Conservation (phyloP, 2,113 vertebrate species). For the Colossoma macropomum region DNA sequence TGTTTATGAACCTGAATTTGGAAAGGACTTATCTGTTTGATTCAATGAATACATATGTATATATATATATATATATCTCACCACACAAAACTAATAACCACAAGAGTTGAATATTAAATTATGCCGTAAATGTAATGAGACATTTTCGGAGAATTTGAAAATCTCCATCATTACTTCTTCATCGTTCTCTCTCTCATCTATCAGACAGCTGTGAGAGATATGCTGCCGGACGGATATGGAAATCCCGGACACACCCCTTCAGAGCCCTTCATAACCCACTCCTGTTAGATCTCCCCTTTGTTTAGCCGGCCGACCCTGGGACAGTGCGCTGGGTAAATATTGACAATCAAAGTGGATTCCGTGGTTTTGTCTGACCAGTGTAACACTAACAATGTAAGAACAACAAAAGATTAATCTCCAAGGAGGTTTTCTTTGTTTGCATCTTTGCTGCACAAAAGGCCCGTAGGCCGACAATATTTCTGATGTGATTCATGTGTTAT, state of each 20-base stretch:
- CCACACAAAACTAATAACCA: too few relatives aligned
- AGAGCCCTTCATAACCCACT: constrained; percentile 28
- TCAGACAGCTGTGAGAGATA: constrained; percentile 27
- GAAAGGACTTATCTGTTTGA: too few relatives aligned
- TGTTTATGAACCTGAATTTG: too few relatives aligned
- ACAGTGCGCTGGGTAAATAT: constrained; percentile 39
- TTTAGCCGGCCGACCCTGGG: constrained; percentile 47
- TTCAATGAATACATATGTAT: too few relatives aligned
- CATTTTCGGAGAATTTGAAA: too few relatives aligned
- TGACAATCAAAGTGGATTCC: constrained; percentile 38
- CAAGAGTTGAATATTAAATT: too few relatives aligned
- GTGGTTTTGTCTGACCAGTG: constrained; percentile 30
- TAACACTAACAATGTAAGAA: constrained; percentile 48
- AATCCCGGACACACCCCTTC: constrained; percentile 37
- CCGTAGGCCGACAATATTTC: background rate
- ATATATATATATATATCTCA: too few relatives aligned
- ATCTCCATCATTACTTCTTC: background rate
- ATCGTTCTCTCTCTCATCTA: constrained; percentile 17
- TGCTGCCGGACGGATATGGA: constrained; percentile 21
- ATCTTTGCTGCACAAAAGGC: background rate
- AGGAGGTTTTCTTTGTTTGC: constrained; percentile 30
- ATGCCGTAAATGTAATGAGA: too few relatives aligned
- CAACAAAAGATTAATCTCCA: constrained; percentile 44
- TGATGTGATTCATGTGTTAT: constrained; percentile 8
- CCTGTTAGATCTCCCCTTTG: constrained; percentile 24